Base-by-base conservation (phyloP, 2,113 vertebrate genomes). In the Lucifuga dentata region DNA sequence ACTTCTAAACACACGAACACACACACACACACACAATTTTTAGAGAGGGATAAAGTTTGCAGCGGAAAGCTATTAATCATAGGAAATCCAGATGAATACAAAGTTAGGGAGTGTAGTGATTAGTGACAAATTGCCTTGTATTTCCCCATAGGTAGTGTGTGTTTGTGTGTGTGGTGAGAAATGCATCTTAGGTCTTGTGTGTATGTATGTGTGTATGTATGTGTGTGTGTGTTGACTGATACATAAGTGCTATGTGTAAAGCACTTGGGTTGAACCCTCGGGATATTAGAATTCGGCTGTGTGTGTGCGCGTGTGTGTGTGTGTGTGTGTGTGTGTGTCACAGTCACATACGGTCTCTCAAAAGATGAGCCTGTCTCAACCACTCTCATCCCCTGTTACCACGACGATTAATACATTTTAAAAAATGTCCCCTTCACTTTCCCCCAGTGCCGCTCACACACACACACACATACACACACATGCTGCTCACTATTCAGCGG, bases 371-470 rank as follows among this genome's bases (percentile, higher is more conserved):
- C 89, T 91, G 92, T 92, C 91, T 74, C 68, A 62, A 56, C 80
- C 90, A 89, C 86, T 91, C 86, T 87, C 86, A 75, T 80, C 81
- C 80, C 62, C 80, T 68, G 86, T 90, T 86, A 89, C 88, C 59
- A 23, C 66, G 39, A 85, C 86, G 87, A 93, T 93, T 94, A 93
- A 94, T 93, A 92, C 88, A 84, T 93, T 91, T 89, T 43, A 90
- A 89, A 93, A 93, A 93, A 91, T 90, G 92, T 93, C 93, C 91
- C 89, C 86, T 91, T 82, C 91, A 92, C 90, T 94, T 92, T 92
- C 78, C 71, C 77, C 55, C 5, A 2, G 73, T 78, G 86, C 74
- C 67, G 76, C 44, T 77, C 74, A 63, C 61, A 60, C 74, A 80
- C 73, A 74, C 59, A 68, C 70, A 78, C 73, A 68, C 55, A 67